Evolutionary conservation across 2,113 vertebrate genomes (phyloP).

Genomic region (Cryptotis parvus): DNA sequence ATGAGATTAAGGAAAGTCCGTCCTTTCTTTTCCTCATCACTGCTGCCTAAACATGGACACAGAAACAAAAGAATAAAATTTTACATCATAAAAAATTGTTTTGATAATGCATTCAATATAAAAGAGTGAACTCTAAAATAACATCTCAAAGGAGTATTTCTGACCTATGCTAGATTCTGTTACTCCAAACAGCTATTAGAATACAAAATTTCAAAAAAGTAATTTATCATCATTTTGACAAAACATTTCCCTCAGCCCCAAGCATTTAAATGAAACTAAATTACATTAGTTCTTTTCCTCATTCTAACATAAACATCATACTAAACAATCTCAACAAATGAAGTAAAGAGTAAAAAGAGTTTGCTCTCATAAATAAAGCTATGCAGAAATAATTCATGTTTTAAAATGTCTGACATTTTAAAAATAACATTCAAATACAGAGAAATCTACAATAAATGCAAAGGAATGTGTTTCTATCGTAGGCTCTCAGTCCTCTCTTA

Average conservation of each 20-base stretch:
- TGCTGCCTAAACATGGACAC: neutral
- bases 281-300: neutral
- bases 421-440: neutral
- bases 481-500: neutral
- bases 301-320: neutral
- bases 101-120: neutral
- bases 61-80: slow-evolving; percentile 20
- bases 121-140: neutral
- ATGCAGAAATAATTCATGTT: neutral
- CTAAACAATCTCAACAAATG: slow-evolving; percentile 7
- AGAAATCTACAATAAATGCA: neutral
- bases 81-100: neutral
- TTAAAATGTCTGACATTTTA: neutral
- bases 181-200: neutral
- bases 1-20: neutral
- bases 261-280: neutral
- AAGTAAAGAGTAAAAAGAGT: neutral
- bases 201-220: slow-evolving; percentile 1
- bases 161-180: neutral
- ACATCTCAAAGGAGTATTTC: neutral
- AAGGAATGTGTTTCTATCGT: neutral
- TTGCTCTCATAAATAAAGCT: neutral
- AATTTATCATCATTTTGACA: neutral
- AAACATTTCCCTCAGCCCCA: neutral
- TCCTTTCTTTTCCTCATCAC: neutral